Evolutionary conservation across 1,140 invertebrate genomes (phyloP).

Genomic region (Laupala kohalensis): DNA sequence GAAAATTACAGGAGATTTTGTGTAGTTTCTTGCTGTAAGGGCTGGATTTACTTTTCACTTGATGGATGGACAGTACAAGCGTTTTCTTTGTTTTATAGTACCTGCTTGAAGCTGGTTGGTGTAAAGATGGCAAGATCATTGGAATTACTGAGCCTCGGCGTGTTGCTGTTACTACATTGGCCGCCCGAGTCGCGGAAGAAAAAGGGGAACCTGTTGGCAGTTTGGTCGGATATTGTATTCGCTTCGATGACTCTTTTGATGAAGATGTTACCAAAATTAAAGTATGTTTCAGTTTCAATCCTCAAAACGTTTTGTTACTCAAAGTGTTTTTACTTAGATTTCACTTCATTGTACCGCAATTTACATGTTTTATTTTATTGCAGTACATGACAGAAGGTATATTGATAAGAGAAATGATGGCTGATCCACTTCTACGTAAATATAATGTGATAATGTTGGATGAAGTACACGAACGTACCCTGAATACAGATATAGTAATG

Average conservation of each 20-base stretch:
- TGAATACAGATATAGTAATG: slow-evolving; percentile 88
- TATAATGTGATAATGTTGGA: slow-evolving; percentile 89
- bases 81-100: slow-evolving; percentile 47
- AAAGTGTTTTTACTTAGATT: too few species aligned
- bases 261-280: slow-evolving; percentile 66
- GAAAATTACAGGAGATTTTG: too few species aligned
- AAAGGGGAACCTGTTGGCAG: slow-evolving; percentile 60
- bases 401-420: slow-evolving; percentile 85
- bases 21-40: too few species aligned
- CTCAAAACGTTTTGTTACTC: too few species aligned
- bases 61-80: too few species aligned
- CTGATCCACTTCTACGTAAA: slow-evolving; percentile 76
- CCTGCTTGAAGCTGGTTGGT: slow-evolving; percentile 82
- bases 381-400: slow-evolving; percentile 95
- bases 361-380: slow-evolving; percentile 22
- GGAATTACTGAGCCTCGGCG: slow-evolving; percentile 85
- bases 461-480: slow-evolving; percentile 89
- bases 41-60: too few species aligned
- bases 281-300: slow-evolving; percentile 32
- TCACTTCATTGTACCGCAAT: background rate
- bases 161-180: slow-evolving; percentile 80
- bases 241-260: slow-evolving; percentile 73
- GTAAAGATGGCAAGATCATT: slow-evolving; percentile 50
- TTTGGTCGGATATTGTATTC: slow-evolving; percentile 84
- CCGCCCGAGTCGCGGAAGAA: slow-evolving; percentile 83